Percentiles rank a stretch among this genome's conserved stretches.
Conservation (phyloP, 2,113 vertebrate species). For the Nothoprocta perdicaria region DNA sequence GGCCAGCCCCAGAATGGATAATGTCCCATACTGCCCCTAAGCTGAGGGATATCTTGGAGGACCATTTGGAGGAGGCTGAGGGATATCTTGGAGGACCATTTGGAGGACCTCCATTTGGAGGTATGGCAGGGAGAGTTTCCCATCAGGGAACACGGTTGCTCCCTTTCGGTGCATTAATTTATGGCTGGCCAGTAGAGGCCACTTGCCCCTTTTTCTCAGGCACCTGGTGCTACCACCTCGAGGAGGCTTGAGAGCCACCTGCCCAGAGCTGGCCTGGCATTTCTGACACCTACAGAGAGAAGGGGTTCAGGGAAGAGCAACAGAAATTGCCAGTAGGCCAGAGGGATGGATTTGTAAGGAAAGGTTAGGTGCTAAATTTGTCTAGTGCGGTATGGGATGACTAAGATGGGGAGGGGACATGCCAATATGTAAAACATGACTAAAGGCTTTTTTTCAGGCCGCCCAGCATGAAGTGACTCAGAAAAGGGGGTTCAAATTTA, state of each 20-base stretch:
- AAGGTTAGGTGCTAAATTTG: conserved; percentile 65
- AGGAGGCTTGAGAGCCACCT: neutral
- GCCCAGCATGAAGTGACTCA: neutral
- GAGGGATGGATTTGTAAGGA: conserved; percentile 52
- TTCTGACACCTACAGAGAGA: neutral
- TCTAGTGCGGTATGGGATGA: conserved; percentile 49
- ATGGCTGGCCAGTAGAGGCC: conserved; percentile 50
- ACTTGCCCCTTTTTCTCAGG: conserved; percentile 19
- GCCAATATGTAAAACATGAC: conserved; percentile 10
- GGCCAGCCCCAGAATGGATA: neutral
- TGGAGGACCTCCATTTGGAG: neutral
- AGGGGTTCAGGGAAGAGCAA: neutral
- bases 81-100: neutral
- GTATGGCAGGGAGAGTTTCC: neutral
- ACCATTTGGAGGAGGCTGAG: neutral
- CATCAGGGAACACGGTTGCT: neutral
- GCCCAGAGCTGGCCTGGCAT: neutral
- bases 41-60: neutral
- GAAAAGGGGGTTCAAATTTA: neutral
- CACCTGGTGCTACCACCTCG: neutral
- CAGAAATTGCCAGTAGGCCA: conserved; percentile 22
- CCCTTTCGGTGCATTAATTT: neutral
- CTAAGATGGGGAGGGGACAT: conserved; percentile 65
- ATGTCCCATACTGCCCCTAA: neutral
- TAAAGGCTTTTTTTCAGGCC: neutral